Evolutionary conservation across 2,797 vertebrate genomes (phyloP).

Genomic region (Phoebastria nigripes): DNA sequence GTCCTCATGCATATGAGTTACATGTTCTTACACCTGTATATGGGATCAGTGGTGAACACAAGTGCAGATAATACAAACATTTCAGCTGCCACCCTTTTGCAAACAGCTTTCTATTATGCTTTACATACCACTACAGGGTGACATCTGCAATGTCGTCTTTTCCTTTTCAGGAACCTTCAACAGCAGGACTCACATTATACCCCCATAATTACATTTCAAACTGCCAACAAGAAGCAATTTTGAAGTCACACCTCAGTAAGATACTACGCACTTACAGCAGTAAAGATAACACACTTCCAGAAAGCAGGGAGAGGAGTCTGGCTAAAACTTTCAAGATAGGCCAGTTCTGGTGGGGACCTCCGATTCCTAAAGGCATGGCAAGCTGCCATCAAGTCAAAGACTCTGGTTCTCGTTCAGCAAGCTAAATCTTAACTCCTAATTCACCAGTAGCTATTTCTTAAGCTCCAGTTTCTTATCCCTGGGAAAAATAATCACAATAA

Average conservation of each 20-base stretch:
- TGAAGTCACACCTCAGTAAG: not conserved
- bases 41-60: not conserved
- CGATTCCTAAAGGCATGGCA: not conserved
- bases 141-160: not conserved
- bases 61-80: not conserved
- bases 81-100: not conserved
- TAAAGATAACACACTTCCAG: not conserved
- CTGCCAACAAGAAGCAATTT: not conserved
- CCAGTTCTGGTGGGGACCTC: not conserved
- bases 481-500: not conserved
- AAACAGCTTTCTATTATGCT: not conserved
- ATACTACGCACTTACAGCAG: not conserved
- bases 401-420: not conserved
- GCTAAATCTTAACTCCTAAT: not conserved
- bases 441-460: not conserved
- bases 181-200: not conserved
- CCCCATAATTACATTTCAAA: not conserved
- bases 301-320: not conserved
- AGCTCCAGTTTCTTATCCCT: not conserved
- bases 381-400: not conserved
- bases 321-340: not conserved
- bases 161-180: not conserved
- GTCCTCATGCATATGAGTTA: not conserved
- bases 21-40: not conserved
- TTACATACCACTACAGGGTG: not conserved